Percentiles rank a stretch among this genome's conserved stretches.
Conservation (phyloP, 2,888 invertebrate genomes). For the Rutpela maculata region DNA sequence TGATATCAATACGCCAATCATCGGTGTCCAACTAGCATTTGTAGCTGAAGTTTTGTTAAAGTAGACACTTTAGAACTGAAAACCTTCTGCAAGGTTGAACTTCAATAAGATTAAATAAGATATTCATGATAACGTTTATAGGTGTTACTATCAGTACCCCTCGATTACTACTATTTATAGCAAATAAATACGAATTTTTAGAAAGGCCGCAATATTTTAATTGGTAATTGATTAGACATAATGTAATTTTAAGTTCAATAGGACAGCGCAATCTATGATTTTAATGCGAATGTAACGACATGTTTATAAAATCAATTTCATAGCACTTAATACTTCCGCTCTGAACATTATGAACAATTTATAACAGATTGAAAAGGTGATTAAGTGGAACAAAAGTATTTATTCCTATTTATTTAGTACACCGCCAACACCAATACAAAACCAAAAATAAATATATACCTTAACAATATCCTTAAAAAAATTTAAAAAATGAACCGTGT, state of each 20-base stretch:
- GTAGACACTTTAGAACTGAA: no score
- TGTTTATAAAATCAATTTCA: background rate
- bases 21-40: no score
- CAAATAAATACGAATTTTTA: conserved; percentile 2
- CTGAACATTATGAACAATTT: background rate
- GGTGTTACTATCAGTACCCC: no score
- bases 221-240: background rate
- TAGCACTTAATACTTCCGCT: background rate
- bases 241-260: background rate
- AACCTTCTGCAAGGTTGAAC: no score
- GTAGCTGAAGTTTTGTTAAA: no score
- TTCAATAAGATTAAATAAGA: no score
- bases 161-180: background rate
- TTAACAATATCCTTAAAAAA: no score
- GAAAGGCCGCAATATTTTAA: background rate
- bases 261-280: background rate
- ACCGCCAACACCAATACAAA: background rate
- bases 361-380: background rate
- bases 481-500: no score
- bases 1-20: no score
- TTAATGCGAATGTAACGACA: background rate
- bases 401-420: background rate
- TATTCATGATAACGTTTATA: no score
- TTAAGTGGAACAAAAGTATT: no score
- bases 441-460: background rate